A percentile compares a stretch with the other conserved stretches of the same genome.
phyloP scores from a whole-genome alignment of 2,888 invertebrate species.

The Sipha maydis region DNA sequence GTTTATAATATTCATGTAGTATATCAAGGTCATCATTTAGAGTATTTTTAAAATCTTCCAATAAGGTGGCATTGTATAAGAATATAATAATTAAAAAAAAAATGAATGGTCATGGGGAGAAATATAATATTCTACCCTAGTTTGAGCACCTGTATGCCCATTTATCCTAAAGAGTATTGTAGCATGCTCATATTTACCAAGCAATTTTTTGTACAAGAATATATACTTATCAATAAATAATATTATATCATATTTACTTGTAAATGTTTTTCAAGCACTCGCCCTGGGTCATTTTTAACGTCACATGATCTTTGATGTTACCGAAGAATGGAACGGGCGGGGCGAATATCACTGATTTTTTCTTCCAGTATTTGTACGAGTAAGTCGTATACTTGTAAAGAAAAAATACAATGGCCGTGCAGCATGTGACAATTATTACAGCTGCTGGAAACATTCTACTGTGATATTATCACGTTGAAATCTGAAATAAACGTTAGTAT shows the following conservation, averaged over 20 bases:
- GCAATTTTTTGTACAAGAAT: no score
- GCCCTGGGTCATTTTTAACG: constrained; percentile 66
- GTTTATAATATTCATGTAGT: no score
- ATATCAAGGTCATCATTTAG: no score
- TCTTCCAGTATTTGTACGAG: constrained; percentile 68
- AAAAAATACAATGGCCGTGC: neutral
- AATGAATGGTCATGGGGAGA: no score
- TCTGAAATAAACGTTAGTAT: neutral
- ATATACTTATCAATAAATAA: no score
- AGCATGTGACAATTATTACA: constrained; percentile 15
- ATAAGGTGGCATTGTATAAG: no score
- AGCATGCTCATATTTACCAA: no score
- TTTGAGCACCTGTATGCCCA: no score
- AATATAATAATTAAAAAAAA: no score
- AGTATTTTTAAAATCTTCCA: no score
- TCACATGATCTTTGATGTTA: constrained; percentile 67
- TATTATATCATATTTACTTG: constrained; percentile 65
- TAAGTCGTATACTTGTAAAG: constrained; percentile 36
- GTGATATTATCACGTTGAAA: neutral
- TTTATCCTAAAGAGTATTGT: no score
- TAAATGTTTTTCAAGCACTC: constrained; percentile 67
- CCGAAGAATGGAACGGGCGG: constrained; percentile 68
- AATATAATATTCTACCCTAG: no score
- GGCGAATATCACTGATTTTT: constrained; percentile 67
- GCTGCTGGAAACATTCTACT: constrained; percentile 38